These are phyloP conservation scores for Myopa testacea DNA, from an alignment of 2,888 invertebrate genomes.

Conservation along the genomic window DNA sequence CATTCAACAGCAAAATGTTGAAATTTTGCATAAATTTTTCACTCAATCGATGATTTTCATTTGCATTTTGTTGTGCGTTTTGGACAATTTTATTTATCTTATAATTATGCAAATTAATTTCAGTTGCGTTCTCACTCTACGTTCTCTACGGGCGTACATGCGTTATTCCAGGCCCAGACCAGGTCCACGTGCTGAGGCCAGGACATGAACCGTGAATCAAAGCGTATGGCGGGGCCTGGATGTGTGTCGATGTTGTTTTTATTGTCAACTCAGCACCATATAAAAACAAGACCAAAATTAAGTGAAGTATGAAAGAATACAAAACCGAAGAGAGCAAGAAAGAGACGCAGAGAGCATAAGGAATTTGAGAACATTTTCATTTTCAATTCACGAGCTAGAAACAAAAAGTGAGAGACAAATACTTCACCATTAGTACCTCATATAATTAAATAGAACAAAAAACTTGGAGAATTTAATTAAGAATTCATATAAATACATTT, in stretches of 20 bases:
- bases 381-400: too few species aligned
- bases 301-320: neutral
- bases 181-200: too few species aligned
- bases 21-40: conserved; percentile 37
- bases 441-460: too few species aligned
- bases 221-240: too few species aligned
- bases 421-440: too few species aligned
- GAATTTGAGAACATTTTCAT: too few species aligned
- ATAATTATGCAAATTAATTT: conserved; percentile 40
- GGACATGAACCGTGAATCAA: too few species aligned
- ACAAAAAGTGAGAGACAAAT: too few species aligned
- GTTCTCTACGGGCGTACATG: neutral
- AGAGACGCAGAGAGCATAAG: neutral
- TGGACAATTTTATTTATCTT: conserved; percentile 37
- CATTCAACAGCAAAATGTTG: neutral
- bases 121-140: conserved; percentile 11
- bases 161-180: too few species aligned
- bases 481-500: too few species aligned
- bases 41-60: conserved; percentile 37
- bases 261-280: neutral
- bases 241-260: too few species aligned
- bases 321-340: neutral
- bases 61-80: conserved; percentile 37
- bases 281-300: neutral
- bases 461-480: too few species aligned